Base-by-base conservation (phyloP, 1,140 invertebrate genomes). In the Micrasema minimum region DNA sequence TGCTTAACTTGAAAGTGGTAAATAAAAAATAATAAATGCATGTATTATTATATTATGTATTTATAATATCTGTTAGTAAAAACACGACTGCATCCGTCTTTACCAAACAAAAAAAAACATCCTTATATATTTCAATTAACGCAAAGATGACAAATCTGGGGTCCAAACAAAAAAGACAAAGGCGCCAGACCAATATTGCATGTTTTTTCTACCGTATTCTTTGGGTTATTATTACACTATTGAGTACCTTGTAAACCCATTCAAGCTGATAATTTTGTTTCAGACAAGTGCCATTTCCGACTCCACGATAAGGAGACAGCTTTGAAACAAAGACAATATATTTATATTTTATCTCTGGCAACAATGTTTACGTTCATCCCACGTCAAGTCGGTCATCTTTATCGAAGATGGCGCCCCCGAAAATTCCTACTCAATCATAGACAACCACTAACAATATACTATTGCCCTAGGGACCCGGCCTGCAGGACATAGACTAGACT, bases 161-260 rank as follows among this genome's bases (percentile, higher is more conserved):
- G 46, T n/a, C 26, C 10, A 48, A 9, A 48, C 46, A 53, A 53
- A 53, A 53, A 22, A n/a, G 3, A 53, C 20, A 38, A 38, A 59
- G 14, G 55, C 35, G 55, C 55, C 55, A 59, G 55, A 59, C 37
- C 1, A 38, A 59, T 59, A 41, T 59, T 59, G 55, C 55, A 20
- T 59, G 37, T 22, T 59, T 41, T 59, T 55, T 59, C 37, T 9
- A 18, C 35, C 12, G 26, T 9, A 41, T 59, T 20, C 37, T 4
- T 20, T 59, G 16, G 37, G 7, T 59, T 59, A 59, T 59, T 59
- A 43, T 59, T 59, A 41, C 23, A 48, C 10, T 20, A 14, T 48
- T 20, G 45, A 31, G 43, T 51, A 22, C 55, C 55, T 59, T 59
- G 55, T 41, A 41, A 18, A 41, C 16, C 55, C 55, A 59, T 41